Evolutionary conservation across 1,140 invertebrate genomes (phyloP), one percentile per base, ranked within the genome.

Genomic region (Magallana angulata): DNA sequence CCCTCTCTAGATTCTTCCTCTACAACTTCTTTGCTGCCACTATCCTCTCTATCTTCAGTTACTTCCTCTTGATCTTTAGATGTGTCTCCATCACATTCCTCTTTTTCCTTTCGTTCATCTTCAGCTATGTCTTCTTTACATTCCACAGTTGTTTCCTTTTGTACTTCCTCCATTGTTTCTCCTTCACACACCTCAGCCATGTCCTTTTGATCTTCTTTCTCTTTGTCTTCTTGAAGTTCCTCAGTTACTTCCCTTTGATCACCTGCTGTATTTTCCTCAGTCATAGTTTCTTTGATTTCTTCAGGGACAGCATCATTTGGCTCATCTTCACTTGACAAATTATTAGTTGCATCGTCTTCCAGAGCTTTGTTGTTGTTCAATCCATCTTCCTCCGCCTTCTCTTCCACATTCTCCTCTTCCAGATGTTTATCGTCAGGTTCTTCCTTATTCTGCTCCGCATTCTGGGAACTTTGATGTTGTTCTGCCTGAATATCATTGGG

Each of bases 151-250:
- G 84, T 56, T 71, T 58, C 16, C 57, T 59, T 16, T 18, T 8
- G 81, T 6, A 59, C 64, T 81, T 86, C 85, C 8, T 68, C 56
- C 12, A 57, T 76, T n/a, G 60, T 57, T 18, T 86, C 85, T 81
- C 59, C 85, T 12, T 56, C 85, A 57, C 57, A 80, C 36, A 48
- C 36, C 36, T 48, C 36, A 48, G 36, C 36, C 36, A 48, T 48
- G 36, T 48, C 36, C 14, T 81, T 24, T 81, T 30, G 24, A 16
- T 60, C 16, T 8, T 24, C 60, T 24, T 48, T 57, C 7, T 16
- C 14, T 57, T 3, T 58, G 1, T 80, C n/a, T 57, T 2, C 64
- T 24, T 71, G 76, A 18, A 80, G 59, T 14, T 86, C 7, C 14
- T 16, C 60, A 1, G 11, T 68, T n/a, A 62, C 62, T 71, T 58